Evolutionary conservation across 1,140 invertebrate genomes (phyloP), one percentile per base, ranked within the genome.

Genomic region (Parapsyche elsis): DNA sequence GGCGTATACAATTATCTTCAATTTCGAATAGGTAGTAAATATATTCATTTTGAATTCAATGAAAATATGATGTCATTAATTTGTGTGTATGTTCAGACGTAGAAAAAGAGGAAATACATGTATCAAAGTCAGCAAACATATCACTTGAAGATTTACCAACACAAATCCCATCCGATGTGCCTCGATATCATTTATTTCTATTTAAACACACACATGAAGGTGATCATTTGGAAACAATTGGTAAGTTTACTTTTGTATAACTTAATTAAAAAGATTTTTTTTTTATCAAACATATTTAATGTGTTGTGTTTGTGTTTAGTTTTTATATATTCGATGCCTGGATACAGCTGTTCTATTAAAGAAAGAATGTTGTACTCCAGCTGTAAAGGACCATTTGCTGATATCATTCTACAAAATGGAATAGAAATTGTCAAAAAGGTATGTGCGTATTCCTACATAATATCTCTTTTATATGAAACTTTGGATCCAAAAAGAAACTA

Each of bases 351-450:
- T 85, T 93, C 95, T 80, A 96, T 99, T 81, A 98, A 98, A 87
- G 97, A 99, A 88, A 91, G 97, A 84, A 99, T 99, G 98, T 90
- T 99, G 84, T 99, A 99, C 89, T 99, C 97, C 0, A 98, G 97
- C 84, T 98, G 97, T 87, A 99, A 98, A 89, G 94, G 92, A 81
- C 94, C 96, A 19, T 91, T 99, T 64, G 89, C 97, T 23, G 93
- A 95, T 81, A 91, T 92, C 30, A 93, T 98, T 81, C 92, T 96
- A 84, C 92, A 92, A 24, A 87, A 96, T 78, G 93, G 93, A 46
- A 89, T 99, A 76, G 92, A 91, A 49, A 90, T 95, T 80, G 87
- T 85, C 0, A 98, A 97, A 91, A 96, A 96, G 92, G 96, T 98
- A 86, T 24, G 79, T 49, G 59, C 49, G n/a, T 0, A 76, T 30